Conservation (phyloP, 2,888 invertebrate genomes). For the Aethes cnicana region DNA sequence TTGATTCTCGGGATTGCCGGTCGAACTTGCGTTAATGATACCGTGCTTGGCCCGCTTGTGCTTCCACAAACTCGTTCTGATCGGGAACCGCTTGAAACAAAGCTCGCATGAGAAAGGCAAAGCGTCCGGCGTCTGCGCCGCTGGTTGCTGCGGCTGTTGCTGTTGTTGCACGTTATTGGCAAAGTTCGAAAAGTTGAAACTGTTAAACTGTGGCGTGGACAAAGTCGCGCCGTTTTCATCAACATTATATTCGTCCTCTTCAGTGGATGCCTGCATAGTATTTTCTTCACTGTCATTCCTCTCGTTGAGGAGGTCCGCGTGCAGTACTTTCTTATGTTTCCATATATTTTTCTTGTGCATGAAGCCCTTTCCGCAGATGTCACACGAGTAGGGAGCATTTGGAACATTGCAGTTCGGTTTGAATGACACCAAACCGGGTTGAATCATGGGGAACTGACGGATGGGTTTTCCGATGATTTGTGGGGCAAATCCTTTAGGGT, state of each 20-base stretch:
- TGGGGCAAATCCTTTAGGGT: slow-evolving; percentile 64
- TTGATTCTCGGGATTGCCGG: slow-evolving; percentile 47
- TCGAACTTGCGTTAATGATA: slow-evolving; percentile 58
- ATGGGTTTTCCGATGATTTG: slow-evolving; percentile 74
- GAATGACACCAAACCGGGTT: slow-evolving; percentile 60
- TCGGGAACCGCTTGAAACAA: slow-evolving; percentile 73
- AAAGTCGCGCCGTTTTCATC: slow-evolving; percentile 71
- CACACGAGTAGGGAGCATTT: slow-evolving; percentile 82
- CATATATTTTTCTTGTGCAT: slow-evolving; percentile 81
- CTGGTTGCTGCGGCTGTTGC: slow-evolving; percentile 7
- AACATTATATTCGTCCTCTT: slow-evolving; percentile 72
- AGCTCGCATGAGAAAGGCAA: slow-evolving; percentile 71
- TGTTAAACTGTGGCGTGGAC: slow-evolving; percentile 77
- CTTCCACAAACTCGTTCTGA: slow-evolving; percentile 74
- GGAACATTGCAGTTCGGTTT: slow-evolving; percentile 71
- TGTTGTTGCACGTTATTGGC: slow-evolving; percentile 53
- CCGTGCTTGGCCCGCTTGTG: slow-evolving; percentile 80
- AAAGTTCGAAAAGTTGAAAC: slow-evolving; percentile 71
- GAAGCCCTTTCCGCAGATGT: slow-evolving; percentile 84
- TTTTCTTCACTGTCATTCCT: slow-evolving; percentile 77
- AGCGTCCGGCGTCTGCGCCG: slow-evolving; percentile 46
- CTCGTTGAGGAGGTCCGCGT: slow-evolving; percentile 71
- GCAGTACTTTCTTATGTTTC: slow-evolving; percentile 80
- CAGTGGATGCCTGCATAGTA: slow-evolving; percentile 77
- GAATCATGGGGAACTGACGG: slow-evolving; percentile 61